Evolutionary conservation across 2,888 invertebrate genomes (phyloP).

Genomic region (Phortica okadai): DNA sequence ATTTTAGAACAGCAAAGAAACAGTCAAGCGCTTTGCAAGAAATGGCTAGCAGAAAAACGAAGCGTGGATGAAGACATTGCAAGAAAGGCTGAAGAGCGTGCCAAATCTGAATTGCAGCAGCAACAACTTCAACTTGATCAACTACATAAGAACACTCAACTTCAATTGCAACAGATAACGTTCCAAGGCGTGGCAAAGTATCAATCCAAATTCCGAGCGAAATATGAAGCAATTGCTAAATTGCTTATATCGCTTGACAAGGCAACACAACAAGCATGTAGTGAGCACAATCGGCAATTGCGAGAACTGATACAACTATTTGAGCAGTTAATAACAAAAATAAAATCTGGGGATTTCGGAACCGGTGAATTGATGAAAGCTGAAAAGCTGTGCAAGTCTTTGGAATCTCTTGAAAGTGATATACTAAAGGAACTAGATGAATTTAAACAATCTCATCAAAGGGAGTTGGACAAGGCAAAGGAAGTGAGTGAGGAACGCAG

Average conservation of each 20-base stretch:
- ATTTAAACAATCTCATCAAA: slow-evolving; percentile 56
- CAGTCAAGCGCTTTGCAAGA: slow-evolving; percentile 46
- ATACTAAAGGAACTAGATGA: slow-evolving; percentile 76
- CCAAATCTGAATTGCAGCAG: slow-evolving; percentile 55
- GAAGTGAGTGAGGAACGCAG: slow-evolving; percentile 48
- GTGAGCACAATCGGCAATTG: slow-evolving; percentile 74
- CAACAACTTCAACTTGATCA: slow-evolving; percentile 59
- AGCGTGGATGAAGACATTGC: slow-evolving; percentile 58
- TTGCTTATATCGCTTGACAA: slow-evolving; percentile 76
- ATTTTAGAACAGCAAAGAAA: slow-evolving; percentile 44
- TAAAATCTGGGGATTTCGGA: slow-evolving; percentile 76
- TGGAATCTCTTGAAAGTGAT: slow-evolving; percentile 77
- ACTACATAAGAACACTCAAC: slow-evolving; percentile 59
- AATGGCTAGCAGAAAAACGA: slow-evolving; percentile 51
- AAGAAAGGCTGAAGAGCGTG: slow-evolving; percentile 64
- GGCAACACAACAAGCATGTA: slow-evolving; percentile 70
- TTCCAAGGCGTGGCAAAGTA: slow-evolving; percentile 80
- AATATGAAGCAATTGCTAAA: slow-evolving; percentile 79
- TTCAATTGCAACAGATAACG: slow-evolving; percentile 63
- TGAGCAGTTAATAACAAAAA: slow-evolving; percentile 65
- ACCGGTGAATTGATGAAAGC: slow-evolving; percentile 79
- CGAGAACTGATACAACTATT: slow-evolving; percentile 70
- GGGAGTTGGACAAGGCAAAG: slow-evolving; percentile 38
- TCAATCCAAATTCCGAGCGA: slow-evolving; percentile 79
- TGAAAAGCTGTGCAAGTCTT: slow-evolving; percentile 76